Percentiles rank a stretch among this genome's conserved stretches.
These are phyloP conservation scores for Pipistrellus pygmaeus DNA, from an alignment of 2,797 vertebrate species.

Conservation along the genomic window DNA sequence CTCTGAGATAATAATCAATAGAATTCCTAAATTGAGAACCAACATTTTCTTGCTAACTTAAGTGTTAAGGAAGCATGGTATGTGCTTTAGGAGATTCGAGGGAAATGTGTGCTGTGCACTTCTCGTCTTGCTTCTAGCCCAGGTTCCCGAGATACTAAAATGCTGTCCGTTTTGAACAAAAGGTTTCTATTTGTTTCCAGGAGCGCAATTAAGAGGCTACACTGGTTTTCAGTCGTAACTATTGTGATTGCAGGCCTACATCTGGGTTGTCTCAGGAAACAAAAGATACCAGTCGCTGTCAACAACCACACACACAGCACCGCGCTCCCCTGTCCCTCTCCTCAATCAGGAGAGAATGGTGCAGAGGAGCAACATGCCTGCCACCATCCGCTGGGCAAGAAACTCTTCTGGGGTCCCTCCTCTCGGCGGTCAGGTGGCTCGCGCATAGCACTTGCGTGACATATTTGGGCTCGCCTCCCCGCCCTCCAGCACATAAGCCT, in stretches of 20 bases:
- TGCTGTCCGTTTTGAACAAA: constrained; percentile 73
- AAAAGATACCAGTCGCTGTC: constrained; percentile 68
- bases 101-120: constrained; percentile 38
- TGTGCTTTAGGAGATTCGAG: constrained; percentile 15
- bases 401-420: constrained; percentile 54
- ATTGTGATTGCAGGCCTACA: constrained; percentile 47
- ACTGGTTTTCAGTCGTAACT: constrained; percentile 36
- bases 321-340: background rate
- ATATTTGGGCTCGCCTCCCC: constrained; percentile 16
- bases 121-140: constrained; percentile 68
- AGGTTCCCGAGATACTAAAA: constrained; percentile 67
- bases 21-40: constrained; percentile 65
- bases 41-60: constrained; percentile 19
- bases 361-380: constrained; percentile 64
- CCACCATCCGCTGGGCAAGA: constrained; percentile 58
- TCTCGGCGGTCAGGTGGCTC: background rate
- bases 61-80: constrained; percentile 41
- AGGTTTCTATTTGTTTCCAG: constrained; percentile 70
- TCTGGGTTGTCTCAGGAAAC: constrained; percentile 70
- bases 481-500: background rate
- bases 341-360: constrained; percentile 73
- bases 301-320: constrained; percentile 57
- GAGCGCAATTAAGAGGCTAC: background rate
- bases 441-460: background rate
- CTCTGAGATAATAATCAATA: constrained; percentile 63